Evolutionary conservation across 2,888 invertebrate species (phyloP), one percentile per base, ranked within the genome.

Genomic region (Pelosia muscerda): DNA sequence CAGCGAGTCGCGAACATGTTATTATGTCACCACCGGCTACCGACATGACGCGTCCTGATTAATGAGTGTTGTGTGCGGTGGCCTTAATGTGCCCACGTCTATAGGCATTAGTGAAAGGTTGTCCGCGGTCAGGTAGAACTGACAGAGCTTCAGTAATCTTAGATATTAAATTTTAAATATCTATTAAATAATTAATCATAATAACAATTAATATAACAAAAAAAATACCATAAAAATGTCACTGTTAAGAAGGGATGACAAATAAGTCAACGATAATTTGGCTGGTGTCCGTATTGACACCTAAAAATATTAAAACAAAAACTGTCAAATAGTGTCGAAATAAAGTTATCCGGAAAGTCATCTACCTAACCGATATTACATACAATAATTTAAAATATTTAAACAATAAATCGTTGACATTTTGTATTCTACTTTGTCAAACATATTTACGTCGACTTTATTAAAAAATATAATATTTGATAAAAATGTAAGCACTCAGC

Each of bases 21-120:
- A 93, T 94, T 92, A 93, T 92, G 93, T 93, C 93, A 92, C 88
- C 84, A 77, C 77, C 77, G 85, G 85, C 84, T 86, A 84, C 84
- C 78, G 84, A 85, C 77, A 82, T 83, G 88, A 88, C 85, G 84
- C 83, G 81, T 74, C 77, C 87, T 92, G 91, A 93, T 93, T 92
- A 92, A 93, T 94, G 92, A 86, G 76, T 87, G 79, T 79, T 81
- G 82, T 86, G 82, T 85, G 86, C 84, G 78, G 79, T 76, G 73
- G 81, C 85, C 85, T 83, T 88, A 88, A 88, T 89, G 85, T 74
- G 78, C 79, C 82, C 81, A 81, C 82, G 84, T 85, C 86, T 86
- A 79, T 86, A 53, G 28, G 83, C 86, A 86, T 89, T 90, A 88
- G 81, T 80, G 81, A 70, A 70, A 74, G 72, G 72, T 87, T 88